These are phyloP conservation scores for Rhabdornis inornatus DNA, from an alignment of 2,113 vertebrate species.

Conservation along the genomic window DNA sequence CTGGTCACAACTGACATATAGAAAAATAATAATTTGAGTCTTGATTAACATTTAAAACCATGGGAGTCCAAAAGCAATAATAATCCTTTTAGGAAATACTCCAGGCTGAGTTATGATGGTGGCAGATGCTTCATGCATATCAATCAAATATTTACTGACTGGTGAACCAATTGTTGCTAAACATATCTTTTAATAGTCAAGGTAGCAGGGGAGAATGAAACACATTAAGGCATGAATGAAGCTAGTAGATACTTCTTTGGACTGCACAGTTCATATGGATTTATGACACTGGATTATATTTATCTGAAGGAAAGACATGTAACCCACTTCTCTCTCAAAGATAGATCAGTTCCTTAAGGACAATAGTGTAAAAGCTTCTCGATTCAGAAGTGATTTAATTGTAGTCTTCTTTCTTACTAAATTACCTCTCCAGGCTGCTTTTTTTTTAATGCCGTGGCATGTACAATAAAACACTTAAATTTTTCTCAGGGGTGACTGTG, in stretches of 20 bases:
- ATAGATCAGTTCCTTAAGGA: not conserved
- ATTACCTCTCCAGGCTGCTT: not conserved
- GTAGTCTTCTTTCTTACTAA: not conserved
- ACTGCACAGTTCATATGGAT: not conserved
- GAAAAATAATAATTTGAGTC: not conserved
- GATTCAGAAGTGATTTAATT: not conserved
- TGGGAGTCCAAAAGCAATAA: not conserved
- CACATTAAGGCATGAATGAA: not conserved
- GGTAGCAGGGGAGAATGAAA: not conserved
- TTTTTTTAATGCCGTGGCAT: not conserved
- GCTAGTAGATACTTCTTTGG: not conserved
- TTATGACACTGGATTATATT: not conserved
- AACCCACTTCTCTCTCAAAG: not conserved
- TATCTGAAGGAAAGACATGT: not conserved
- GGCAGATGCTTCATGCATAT: not conserved
- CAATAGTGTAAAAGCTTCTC: not conserved
- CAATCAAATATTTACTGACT: not conserved
- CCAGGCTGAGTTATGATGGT: not conserved
- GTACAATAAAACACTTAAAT: not conserved
- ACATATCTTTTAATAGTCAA: not conserved
- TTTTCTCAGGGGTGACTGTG: not conserved
- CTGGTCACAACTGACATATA: not conserved
- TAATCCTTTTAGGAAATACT: not conserved
- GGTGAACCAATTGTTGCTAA: not conserved
- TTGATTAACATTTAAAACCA: not conserved